A percentile compares a stretch with the other conserved stretches of the same genome.
Conservation (phyloP, 2,797 vertebrate species). For the Galaxias olidus region DNA sequence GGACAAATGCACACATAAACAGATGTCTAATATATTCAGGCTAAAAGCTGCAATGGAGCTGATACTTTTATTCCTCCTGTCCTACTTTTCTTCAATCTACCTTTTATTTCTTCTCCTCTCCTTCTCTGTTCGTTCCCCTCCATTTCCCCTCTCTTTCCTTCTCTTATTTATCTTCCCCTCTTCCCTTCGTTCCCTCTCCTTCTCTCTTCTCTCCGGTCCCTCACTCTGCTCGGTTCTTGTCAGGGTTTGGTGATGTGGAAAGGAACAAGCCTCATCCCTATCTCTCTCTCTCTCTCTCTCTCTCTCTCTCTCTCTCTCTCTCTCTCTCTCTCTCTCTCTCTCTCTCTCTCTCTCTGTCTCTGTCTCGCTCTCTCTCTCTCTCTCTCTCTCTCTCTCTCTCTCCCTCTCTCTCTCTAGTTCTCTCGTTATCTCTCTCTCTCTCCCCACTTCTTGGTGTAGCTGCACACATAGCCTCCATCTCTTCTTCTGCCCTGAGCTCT, state of each 20-base stretch:
- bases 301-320: background rate
- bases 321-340: background rate
- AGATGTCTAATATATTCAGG: background rate
- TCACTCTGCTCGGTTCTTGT: background rate
- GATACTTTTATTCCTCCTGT: too few species aligned
- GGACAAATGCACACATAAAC: background rate
- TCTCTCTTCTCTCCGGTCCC: background rate
- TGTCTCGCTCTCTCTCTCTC: too few species aligned
- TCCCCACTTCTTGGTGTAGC: background rate
- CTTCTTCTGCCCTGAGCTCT: background rate
- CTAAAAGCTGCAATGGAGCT: too few species aligned
- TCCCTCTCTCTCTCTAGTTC: too few species aligned
- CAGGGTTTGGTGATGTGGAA: background rate
- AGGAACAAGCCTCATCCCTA: background rate
- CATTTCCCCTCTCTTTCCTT: background rate
- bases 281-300: constrained; percentile 18
- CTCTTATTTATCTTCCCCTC: background rate
- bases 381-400: background rate
- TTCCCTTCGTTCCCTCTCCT: background rate
- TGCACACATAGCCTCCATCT: too few species aligned
- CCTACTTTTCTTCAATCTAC: background rate
- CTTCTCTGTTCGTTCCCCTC: background rate
- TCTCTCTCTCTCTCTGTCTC: constrained; percentile 1
- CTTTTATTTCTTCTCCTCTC: background rate
- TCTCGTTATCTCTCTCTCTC: background rate